Base-by-base conservation (phyloP, 2,888 invertebrate genomes). In the Lepas anatifera region DNA sequence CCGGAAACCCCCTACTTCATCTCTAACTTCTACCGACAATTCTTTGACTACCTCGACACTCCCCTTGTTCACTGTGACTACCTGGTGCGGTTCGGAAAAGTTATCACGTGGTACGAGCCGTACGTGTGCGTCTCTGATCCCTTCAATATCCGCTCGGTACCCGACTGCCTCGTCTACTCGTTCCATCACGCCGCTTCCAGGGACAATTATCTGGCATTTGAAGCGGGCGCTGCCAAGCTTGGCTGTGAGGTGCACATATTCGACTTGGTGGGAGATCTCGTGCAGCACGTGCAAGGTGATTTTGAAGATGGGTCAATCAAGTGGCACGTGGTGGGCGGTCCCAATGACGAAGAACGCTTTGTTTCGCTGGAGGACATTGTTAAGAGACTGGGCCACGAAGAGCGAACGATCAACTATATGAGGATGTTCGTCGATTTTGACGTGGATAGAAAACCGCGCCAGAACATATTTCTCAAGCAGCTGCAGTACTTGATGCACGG, bases 221-320 rank as follows among this genome's bases (percentile, higher is more conserved):
- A 58, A 18, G 8, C 29, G 32, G 58, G 58, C 18, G 27, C 32
- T 18, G 58, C 58, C 32, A 2, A 18, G 18, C 32, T 58, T 2
- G 58, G 58, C 58, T 58, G 58, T 32, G 58, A 58, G 32, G 58
- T 58, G 58, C 58, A 58, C 32, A 18, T 58, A 32, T 32, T 58
- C 58, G 58, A 58, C 58, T 18, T 58, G 58, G 48, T n/a, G 8
- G 48, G 48, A n/a, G 6, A 25, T 6, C 48, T 48, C 7, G 25
- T 6, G n/a, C 48, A 48, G 48, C 0, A 4, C n/a, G 48, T 48
- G 48, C 48, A n/a, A 6, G 58, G 18, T 18, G 7, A 32, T 2
- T 4, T 58, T 4, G 58, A 32, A 18, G 58, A 29, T 32, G 58
- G 58, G 18, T 58, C 58, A 1, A 22, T 58, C 29, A 58, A 29